These are phyloP conservation scores for Spea bombifrons DNA, from an alignment of 2,113 vertebrate genomes.

Conservation along the genomic window DNA sequence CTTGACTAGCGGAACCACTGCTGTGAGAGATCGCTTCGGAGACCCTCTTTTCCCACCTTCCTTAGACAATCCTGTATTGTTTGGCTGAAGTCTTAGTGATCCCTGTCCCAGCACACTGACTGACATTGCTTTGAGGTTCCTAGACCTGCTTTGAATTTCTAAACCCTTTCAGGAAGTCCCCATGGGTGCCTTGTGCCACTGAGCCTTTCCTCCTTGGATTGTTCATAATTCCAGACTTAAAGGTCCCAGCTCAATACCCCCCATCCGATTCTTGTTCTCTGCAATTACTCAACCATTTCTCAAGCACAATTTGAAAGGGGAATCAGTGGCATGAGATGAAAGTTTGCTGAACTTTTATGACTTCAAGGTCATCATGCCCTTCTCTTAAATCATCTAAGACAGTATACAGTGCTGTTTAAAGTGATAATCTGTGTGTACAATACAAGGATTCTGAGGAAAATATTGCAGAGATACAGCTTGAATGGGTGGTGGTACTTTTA, in stretches of 20 bases:
- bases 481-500: not conserved
- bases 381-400: slow-evolving; percentile 54
- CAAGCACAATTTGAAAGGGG: slow-evolving; percentile 42
- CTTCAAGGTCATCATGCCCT: slow-evolving; percentile 54
- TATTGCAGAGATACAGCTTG: not conserved
- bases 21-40: slow-evolving; percentile 60
- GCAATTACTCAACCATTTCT: slow-evolving; percentile 48
- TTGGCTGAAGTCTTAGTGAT: slow-evolving; percentile 55
- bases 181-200: slow-evolving; percentile 61
- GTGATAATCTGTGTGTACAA: slow-evolving; percentile 29
- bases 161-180: slow-evolving; percentile 68
- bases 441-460: slow-evolving; percentile 12
- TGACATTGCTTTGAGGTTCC: slow-evolving; percentile 56
- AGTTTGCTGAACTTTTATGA: slow-evolving; percentile 15
- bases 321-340: slow-evolving; percentile 6
- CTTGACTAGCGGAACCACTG: slow-evolving; percentile 71
- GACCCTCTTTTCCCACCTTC: slow-evolving; percentile 66
- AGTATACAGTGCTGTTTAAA: slow-evolving; percentile 46
- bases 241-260: slow-evolving; percentile 30
- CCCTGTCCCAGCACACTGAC: slow-evolving; percentile 57
- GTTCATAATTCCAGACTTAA: slow-evolving; percentile 51
- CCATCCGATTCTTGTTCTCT: slow-evolving; percentile 40
- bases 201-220: slow-evolving; percentile 57
- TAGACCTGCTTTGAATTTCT: slow-evolving; percentile 66
- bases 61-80: slow-evolving; percentile 68